A percentile compares a stretch with the other conserved stretches of the same genome.
These are phyloP conservation scores for Atrina japonica DNA, from an alignment of 2,888 invertebrate species.

Conservation along the genomic window DNA sequence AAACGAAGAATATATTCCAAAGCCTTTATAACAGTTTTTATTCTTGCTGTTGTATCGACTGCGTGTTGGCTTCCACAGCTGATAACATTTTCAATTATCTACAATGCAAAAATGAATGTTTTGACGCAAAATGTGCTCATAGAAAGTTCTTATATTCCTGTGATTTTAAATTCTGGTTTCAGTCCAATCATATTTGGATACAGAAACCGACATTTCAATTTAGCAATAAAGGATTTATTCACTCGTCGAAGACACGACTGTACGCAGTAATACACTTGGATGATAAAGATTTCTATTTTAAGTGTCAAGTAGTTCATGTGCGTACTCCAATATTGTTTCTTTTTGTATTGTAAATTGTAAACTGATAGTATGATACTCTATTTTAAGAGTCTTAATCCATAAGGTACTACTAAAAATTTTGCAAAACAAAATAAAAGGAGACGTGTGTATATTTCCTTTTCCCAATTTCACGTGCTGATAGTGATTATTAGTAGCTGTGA, in stretches of 20 bases:
- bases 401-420: no score
- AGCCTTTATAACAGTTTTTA: slow-evolving; percentile 39
- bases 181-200: slow-evolving; percentile 36
- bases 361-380: no score
- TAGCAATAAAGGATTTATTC: slow-evolving; percentile 18
- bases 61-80: slow-evolving; percentile 40
- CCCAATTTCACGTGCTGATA: no score
- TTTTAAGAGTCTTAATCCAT: no score
- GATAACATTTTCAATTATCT: slow-evolving; percentile 22
- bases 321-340: no score
- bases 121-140: slow-evolving; percentile 7
- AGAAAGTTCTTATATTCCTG: slow-evolving; percentile 34
- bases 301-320: no score
- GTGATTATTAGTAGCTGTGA: no score
- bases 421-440: no score
- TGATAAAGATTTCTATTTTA: no score
- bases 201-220: slow-evolving; percentile 38
- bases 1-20: slow-evolving; percentile 20
- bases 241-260: slow-evolving; percentile 27
- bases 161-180: slow-evolving; percentile 28
- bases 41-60: slow-evolving; percentile 34
- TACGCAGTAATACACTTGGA: no score
- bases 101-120: slow-evolving; percentile 18
- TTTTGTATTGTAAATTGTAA: no score
- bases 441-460: no score